Conservation (phyloP, 1,140 invertebrate genomes). For the Caerostris extrusa region DNA sequence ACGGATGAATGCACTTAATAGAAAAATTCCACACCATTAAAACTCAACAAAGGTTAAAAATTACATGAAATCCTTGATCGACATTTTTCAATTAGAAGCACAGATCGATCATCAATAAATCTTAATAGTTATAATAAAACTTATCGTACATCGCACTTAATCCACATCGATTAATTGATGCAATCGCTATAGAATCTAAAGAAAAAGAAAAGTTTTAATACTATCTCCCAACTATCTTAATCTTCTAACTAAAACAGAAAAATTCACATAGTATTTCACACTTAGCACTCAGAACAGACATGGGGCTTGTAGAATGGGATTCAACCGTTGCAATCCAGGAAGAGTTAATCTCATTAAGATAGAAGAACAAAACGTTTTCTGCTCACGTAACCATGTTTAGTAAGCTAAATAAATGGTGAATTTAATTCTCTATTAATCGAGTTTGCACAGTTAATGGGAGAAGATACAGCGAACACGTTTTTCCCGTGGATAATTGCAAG, state of each 20-base stretch:
- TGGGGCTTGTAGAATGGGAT: too few relatives aligned
- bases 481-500: not conserved
- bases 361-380: not conserved
- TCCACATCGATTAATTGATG: not conserved
- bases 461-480: not conserved
- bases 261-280: not conserved
- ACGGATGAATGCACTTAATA: too few relatives aligned
- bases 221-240: not conserved
- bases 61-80: too few relatives aligned
- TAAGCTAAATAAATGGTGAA: constrained; percentile 20
- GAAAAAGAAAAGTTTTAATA: not conserved
- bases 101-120: too few relatives aligned
- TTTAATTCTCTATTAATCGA: constrained; percentile 13
- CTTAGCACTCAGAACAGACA: not conserved
- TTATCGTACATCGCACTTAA: not conserved
- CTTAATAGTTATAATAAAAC: too few relatives aligned
- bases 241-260: not conserved
- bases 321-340: not conserved
- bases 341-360: not conserved
- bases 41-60: too few relatives aligned
- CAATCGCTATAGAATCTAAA: not conserved
- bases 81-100: too few relatives aligned
- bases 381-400: constrained; percentile 12
- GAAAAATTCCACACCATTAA: too few relatives aligned
- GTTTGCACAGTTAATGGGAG: constrained; percentile 10